Base-by-base conservation (phyloP, 1,140 invertebrate species). In the Vanessa atalanta region DNA sequence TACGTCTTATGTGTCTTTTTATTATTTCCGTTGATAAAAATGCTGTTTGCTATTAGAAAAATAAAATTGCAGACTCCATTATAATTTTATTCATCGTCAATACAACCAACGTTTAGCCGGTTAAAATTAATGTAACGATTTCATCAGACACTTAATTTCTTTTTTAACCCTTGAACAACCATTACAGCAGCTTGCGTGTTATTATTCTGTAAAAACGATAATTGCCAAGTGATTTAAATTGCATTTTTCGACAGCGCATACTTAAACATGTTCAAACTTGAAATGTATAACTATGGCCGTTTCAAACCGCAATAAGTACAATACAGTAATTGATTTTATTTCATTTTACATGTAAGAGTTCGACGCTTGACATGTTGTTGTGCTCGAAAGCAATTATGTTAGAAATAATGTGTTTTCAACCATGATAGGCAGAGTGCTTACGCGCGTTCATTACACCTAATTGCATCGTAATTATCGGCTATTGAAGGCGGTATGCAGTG, bases 381-480 rank as follows among this genome's bases (percentile, higher is more conserved):
- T 82, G 76, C 71, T 83, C 80, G 81, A 69, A 73, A 68, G 77
- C 78, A 82, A 83, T 84, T 85, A 87, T 79, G 80, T 81, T 82
- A 78, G 77, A 87, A 84, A 84, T 85, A 84, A 85, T 86, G 79
- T 85, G 79, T 55, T 79, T 73, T 77, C 77, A 72, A 71, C 75
- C 78, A 74, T 78, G 79, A 86, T 84, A 83, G 82, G 80, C 81
- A 80, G 77, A 84, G 73, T 80, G 75, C 75, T 75, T 78, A 77
- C 70, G 74, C 70, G 74, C 84, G 79, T 84, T 88, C 84, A 89
- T 87, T 86, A 84, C 83, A 84, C 75, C 79, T 89, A 88, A 89
- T 88, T 86, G 85, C 85, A 77, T 80, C 79, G 81, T 86, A 87
- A 87, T 90, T 88, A 89, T 85, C 82, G 80, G 78, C 82, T 84